Conservation (phyloP, 53 echinoderm and acorn worm species). For the Luidia sarsii region DNA sequence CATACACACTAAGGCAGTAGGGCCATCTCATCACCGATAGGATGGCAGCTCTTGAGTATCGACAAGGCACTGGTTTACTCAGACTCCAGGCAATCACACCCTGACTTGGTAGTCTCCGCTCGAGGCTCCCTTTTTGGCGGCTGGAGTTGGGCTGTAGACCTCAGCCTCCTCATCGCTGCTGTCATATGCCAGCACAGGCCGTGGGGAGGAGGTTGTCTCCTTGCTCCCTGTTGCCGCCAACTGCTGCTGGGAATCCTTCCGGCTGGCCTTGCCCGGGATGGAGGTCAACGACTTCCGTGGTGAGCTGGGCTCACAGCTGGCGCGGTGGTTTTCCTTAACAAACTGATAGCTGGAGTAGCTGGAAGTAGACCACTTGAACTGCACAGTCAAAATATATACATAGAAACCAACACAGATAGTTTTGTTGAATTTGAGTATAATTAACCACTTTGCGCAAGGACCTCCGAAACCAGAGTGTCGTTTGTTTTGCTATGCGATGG, state of each 20-base stretch:
- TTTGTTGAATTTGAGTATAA: no score
- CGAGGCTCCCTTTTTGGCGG: not conserved
- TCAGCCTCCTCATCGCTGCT: conserved; percentile 26
- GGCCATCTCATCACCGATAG: no score
- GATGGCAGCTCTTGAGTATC: no score
- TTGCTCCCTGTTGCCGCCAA: conserved; percentile 13
- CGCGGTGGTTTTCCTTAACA: conserved; percentile 62
- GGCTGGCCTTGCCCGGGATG: not conserved
- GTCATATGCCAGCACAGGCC: conserved; percentile 18
- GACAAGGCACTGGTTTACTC: no score
- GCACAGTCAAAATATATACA: not conserved
- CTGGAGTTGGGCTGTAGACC: not conserved
- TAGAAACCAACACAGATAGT: no score
- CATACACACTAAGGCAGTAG: no score
- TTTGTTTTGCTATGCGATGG: no score
- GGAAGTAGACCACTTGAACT: conserved; percentile 75
- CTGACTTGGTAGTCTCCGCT: conserved; percentile 10
- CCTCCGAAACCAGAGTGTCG: no score
- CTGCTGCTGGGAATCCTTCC: conserved; percentile 35
- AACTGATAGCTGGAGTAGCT: conserved; percentile 72
- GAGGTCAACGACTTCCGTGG: conserved; percentile 37
- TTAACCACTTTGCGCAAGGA: no score
- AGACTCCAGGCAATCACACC: conserved; percentile 17
- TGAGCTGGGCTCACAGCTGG: conserved; percentile 7
- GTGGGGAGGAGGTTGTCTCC: conserved; percentile 11